A percentile compares a stretch with the other conserved stretches of the same genome.
Conservation (phyloP, 30 jellyfish, hydroid and myxozoan genomes). For the Aurelia sp. region DNA sequence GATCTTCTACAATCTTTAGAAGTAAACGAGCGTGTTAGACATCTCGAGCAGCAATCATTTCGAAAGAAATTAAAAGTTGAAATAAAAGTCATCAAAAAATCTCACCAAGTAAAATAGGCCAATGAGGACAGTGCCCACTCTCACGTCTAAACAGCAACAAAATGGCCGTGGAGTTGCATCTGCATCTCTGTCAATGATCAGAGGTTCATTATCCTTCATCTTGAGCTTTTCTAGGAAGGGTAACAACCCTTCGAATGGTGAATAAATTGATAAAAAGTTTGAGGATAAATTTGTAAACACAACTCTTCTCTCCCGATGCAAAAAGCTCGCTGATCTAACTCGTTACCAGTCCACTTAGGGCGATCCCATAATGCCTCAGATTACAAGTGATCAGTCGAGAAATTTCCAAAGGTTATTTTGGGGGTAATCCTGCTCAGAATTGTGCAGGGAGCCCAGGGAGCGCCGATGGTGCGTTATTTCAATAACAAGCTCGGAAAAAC, state of each 20-base stretch:
- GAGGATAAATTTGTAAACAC: neutral
- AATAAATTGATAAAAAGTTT: neutral
- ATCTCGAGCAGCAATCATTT: too few species aligned
- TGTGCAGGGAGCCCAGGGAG: too few species aligned
- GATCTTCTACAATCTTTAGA: too few species aligned
- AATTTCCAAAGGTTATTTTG: too few species aligned
- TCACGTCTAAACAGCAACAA: constrained; percentile 93
- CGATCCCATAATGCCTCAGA: constrained; percentile 48
- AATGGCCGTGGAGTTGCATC: constrained; percentile 81
- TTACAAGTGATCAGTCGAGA: neutral
- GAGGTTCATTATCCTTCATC: constrained; percentile 69
- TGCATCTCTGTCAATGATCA: constrained; percentile 27
- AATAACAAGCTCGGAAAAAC: too few species aligned
- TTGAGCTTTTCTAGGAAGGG: neutral
- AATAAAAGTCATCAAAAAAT: neutral
- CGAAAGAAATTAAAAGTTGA: too few species aligned
- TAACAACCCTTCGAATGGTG: too few species aligned
- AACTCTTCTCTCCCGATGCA: neutral
- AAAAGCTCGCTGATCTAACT: constrained; percentile 56
- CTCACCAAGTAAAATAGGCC: constrained; percentile 93
- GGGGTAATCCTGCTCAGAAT: too few species aligned
- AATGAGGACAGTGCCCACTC: constrained; percentile 89
- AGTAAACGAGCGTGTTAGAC: too few species aligned
- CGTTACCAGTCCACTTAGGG: constrained; percentile 46
- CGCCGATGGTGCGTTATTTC: too few species aligned